Conservation (phyloP, 2,113 vertebrate species). For the Anguilla rostrata region DNA sequence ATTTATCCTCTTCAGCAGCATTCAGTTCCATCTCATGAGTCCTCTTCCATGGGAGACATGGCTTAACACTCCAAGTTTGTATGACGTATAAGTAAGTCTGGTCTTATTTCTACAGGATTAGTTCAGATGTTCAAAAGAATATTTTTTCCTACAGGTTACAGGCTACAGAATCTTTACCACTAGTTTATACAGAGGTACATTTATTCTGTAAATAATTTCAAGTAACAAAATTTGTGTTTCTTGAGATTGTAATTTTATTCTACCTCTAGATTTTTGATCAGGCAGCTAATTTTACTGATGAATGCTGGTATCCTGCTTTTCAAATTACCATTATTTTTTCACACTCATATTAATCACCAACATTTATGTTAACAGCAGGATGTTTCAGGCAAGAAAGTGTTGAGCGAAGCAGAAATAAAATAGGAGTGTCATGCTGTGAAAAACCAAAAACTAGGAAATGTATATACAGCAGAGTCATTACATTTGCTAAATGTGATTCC, state of each 20-base stretch:
- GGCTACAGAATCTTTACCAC: too few species aligned
- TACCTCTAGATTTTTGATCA: background rate
- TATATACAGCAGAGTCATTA: constrained; percentile 50
- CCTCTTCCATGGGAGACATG: constrained; percentile 28
- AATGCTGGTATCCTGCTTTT: background rate
- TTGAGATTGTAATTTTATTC: too few species aligned
- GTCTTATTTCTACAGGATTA: background rate
- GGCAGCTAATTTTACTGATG: background rate
- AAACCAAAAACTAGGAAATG: constrained; percentile 41
- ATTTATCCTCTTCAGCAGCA: constrained; percentile 21
- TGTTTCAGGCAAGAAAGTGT: background rate
- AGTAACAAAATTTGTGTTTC: too few species aligned
- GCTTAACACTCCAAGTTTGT: constrained; percentile 4
- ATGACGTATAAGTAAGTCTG: background rate
- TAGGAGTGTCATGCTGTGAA: constrained; percentile 32
- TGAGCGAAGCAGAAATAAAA: background rate
- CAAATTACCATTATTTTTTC: background rate
- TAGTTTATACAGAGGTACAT: too few species aligned
- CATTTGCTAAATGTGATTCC: constrained; percentile 48
- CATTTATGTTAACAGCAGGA: background rate
- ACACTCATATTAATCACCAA: background rate
- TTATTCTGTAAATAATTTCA: too few species aligned
- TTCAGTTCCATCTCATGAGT: constrained; percentile 14
- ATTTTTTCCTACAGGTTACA: too few species aligned
- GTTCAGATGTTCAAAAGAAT: too few species aligned